Evolutionary conservation across 2,797 vertebrate genomes (phyloP).

Genomic region (Prunella strophiata): DNA sequence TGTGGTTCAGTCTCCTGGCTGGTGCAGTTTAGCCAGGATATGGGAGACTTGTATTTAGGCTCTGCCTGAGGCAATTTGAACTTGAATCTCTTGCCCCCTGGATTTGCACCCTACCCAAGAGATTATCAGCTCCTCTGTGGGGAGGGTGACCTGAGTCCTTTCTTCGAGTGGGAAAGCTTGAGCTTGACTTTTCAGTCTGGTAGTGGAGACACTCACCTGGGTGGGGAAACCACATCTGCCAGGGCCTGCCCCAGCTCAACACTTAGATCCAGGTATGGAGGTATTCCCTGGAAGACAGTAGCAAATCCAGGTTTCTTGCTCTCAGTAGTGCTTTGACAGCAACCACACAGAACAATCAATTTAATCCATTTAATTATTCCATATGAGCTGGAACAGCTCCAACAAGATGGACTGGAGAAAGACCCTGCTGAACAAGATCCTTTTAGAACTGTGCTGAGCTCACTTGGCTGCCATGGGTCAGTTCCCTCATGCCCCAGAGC

Average conservation of each 20-base stretch:
- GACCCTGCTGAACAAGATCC: not conserved
- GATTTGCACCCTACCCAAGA: not conserved
- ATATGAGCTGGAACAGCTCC: not conserved
- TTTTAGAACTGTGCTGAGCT: not conserved
- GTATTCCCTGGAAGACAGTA: not conserved
- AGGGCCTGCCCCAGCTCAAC: not conserved
- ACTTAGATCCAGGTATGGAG: not conserved
- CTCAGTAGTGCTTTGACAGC: not conserved
- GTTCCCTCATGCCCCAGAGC: not conserved
- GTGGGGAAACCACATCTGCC: not conserved
- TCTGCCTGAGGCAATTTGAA: constrained; percentile 12
- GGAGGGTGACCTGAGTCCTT: not conserved
- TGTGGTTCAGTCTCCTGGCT: not conserved
- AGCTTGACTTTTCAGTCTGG: not conserved
- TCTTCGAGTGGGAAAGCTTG: not conserved
- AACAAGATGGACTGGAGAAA: not conserved
- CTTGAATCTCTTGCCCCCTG: constrained; percentile 22
- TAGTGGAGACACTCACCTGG: not conserved
- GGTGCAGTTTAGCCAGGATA: not conserved
- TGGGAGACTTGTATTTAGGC: not conserved
- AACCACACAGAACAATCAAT: not conserved
- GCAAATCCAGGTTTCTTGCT: not conserved
- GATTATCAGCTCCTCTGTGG: not conserved
- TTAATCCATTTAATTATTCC: constrained; percentile 1
- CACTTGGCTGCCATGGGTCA: not conserved